A percentile compares a stretch with the other conserved stretches of the same genome.
phyloP scores from a whole-genome alignment of 2,888 invertebrate genomes.

The Andrena trimmerana region DNA sequence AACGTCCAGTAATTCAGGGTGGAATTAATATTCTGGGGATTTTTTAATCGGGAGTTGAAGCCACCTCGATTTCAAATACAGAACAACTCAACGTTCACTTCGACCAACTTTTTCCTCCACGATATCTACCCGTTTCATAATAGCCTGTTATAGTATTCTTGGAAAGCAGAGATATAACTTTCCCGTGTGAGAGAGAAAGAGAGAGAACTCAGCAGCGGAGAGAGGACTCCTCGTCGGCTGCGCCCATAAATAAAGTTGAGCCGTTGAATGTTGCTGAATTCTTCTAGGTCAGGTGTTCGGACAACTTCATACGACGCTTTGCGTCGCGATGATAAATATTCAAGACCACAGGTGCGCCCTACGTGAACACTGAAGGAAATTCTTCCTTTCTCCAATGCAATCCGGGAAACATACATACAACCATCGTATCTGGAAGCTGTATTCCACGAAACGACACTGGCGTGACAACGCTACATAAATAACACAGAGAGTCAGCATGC shows the following conservation, averaged over 20 bases:
- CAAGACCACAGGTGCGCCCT: conserved; percentile 15
- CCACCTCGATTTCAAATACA: conserved; percentile 2
- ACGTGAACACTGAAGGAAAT: conserved; percentile 18
- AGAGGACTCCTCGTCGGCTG: no score
- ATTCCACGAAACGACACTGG: background rate
- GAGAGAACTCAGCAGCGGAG: no score
- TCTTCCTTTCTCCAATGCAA: conserved; percentile 3
- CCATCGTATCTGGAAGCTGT: background rate
- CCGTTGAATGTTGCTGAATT: background rate
- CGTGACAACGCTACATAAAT: conserved; percentile 26
- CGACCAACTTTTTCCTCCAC: conserved; percentile 11
- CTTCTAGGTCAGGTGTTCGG: background rate
- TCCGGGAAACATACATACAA: conserved; percentile 13
- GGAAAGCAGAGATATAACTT: conserved; percentile 16
- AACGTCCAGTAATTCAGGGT: background rate
- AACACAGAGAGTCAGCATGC: conserved; percentile 42
- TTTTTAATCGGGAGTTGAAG: background rate
- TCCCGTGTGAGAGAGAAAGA: no score
- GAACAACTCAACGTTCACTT: conserved; percentile 7
- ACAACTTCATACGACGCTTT: conserved; percentile 12
- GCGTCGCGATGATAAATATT: conserved; percentile 19
- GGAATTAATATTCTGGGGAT: background rate
- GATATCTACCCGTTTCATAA: background rate
- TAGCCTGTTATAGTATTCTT: conserved; percentile 13
- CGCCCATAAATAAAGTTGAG: background rate